phyloP scores from a whole-genome alignment of 1,140 invertebrate genomes.

The Drosophila mayri region DNA sequence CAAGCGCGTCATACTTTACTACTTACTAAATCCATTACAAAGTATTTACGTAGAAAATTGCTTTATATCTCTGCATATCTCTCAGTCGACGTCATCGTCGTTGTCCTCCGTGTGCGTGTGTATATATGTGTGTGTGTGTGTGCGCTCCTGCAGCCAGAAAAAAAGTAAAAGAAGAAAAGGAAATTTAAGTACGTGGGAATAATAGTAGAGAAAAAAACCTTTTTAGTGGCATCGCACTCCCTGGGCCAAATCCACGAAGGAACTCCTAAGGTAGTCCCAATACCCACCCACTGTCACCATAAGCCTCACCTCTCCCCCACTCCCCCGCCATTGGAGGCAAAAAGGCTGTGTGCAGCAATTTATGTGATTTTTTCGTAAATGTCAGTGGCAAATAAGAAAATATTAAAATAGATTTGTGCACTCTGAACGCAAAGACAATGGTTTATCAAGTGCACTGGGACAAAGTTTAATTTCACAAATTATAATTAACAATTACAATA shows the following conservation, averaged over 20 bases:
- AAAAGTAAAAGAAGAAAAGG: constrained; percentile 19
- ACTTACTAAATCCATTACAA: constrained; percentile 84
- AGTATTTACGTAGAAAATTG: constrained; percentile 84
- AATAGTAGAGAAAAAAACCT: constrained; percentile 72
- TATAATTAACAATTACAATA: neutral
- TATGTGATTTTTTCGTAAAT: constrained; percentile 80
- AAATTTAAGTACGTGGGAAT: constrained; percentile 80
- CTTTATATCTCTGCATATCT: constrained; percentile 83
- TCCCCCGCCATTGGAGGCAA: constrained; percentile 34
- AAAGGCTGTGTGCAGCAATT: constrained; percentile 79
- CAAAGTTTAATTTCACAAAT: neutral
- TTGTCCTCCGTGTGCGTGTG: constrained; percentile 33
- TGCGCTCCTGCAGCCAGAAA: constrained; percentile 32
- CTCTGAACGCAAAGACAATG: constrained; percentile 66
- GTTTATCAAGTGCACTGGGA: constrained; percentile 48
- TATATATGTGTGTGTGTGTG: constrained; percentile 27
- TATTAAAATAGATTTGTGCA: constrained; percentile 84
- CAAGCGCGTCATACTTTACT: constrained; percentile 82
- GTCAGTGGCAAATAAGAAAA: constrained; percentile 83
- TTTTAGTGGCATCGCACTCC: constrained; percentile 55
- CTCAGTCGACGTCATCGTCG: constrained; percentile 63
- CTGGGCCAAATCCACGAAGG: constrained; percentile 19
- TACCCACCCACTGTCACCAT: constrained; percentile 1
- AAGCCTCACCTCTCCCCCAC: neutral
- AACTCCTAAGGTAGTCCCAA: constrained; percentile 30